Evolutionary conservation across 2,888 invertebrate genomes (phyloP).

Genomic region (Drosophila mayaguana): DNA sequence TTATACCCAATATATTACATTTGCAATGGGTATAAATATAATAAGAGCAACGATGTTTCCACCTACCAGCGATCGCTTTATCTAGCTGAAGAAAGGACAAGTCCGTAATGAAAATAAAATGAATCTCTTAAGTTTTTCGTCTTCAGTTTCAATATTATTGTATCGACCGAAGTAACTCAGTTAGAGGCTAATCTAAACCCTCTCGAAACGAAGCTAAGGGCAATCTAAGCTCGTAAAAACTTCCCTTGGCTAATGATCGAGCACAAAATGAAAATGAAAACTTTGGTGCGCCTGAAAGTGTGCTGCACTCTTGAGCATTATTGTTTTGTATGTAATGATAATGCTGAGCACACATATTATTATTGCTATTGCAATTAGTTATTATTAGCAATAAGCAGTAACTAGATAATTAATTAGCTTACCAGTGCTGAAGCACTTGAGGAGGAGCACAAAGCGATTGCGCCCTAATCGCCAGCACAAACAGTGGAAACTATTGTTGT

Average conservation of each 20-base stretch:
- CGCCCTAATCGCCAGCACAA: conserved; percentile 1
- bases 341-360: background rate
- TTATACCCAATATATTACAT: background rate
- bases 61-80: background rate
- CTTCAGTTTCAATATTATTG: background rate
- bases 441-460: background rate
- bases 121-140: no score
- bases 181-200: background rate
- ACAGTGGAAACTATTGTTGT: conserved; percentile 5
- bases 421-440: background rate
- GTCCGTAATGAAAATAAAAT: no score
- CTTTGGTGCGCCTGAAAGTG: background rate
- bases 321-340: background rate
- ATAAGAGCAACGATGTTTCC: background rate
- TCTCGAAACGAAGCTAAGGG: background rate
- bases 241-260: background rate
- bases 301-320: background rate
- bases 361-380: conserved; percentile 3
- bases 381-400: background rate
- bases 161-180: background rate
- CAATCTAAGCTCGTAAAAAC: background rate
- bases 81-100: no score
- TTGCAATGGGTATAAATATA: background rate
- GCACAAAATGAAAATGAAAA: background rate
- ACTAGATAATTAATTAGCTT: background rate